Evolutionary conservation across 2,113 vertebrate species (phyloP).

Genomic region (Saimiri boliviensis): DNA sequence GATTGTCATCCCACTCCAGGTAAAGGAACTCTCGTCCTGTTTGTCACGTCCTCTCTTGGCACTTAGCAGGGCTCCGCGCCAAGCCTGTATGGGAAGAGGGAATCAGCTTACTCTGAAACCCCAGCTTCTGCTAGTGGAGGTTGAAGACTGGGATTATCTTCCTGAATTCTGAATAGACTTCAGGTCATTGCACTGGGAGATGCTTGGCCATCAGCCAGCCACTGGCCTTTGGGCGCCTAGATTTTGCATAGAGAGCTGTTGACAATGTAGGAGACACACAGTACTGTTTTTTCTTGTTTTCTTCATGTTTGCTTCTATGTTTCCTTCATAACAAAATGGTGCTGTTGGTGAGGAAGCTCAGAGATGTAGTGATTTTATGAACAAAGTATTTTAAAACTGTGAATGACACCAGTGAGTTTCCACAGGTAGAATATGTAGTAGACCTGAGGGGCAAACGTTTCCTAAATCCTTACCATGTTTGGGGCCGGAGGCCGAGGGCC

Average conservation of each 20-base stretch:
- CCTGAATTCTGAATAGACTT: neutral
- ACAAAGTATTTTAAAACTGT: neutral
- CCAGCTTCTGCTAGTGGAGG: neutral
- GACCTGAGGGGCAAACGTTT: rapidly evolving
- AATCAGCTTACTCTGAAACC: neutral
- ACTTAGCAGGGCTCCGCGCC: neutral
- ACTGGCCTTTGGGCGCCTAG: no score
- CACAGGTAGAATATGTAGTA: neutral
- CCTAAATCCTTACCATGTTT: neutral
- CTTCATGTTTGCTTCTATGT: no score
- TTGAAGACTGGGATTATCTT: neutral
- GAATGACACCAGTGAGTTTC: neutral
- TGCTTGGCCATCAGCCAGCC: rapidly evolving
- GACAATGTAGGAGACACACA: rapidly evolving
- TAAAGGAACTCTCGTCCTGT: slow-evolving; percentile 28
- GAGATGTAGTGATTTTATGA: neutral
- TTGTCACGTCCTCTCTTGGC: neutral
- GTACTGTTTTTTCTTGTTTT: neutral
- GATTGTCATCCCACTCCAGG: slow-evolving; percentile 94
- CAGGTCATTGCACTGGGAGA: neutral
- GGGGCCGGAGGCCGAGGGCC: neutral
- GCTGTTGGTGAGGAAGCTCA: neutral
- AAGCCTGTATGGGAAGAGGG: neutral
- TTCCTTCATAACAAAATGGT: neutral
- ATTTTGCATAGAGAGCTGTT: neutral